phyloP scores from a whole-genome alignment of 2,888 invertebrate genomes.

The Gari tellinella region DNA sequence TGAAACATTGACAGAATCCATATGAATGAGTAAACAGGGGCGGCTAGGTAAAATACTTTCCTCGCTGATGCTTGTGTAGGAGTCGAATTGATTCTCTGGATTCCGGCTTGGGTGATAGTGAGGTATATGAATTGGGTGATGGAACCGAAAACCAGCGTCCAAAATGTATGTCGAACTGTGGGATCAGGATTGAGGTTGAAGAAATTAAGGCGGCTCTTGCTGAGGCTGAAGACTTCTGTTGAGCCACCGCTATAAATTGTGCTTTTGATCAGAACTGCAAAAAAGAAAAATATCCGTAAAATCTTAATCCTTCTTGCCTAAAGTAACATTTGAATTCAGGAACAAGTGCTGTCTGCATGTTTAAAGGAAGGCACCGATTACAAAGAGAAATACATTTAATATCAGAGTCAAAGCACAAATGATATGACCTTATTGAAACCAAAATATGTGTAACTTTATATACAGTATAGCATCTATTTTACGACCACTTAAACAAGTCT shows the following conservation, averaged over 20 bases:
- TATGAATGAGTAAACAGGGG: not conserved
- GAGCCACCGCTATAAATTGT: slow-evolving; percentile 18
- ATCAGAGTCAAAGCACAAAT: no score
- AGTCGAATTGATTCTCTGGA: slow-evolving; percentile 13
- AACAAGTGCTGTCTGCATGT: no score
- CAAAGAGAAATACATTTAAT: no score
- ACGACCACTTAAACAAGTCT: no score
- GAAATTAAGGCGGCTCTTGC: slow-evolving; percentile 15
- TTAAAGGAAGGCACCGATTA: no score
- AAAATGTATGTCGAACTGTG: slow-evolving; percentile 12
- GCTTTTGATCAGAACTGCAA: slow-evolving; percentile 17
- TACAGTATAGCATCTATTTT: no score
- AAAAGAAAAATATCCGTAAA: not conserved
- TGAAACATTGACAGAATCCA: slow-evolving; percentile 3
- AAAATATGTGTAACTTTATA: no score
- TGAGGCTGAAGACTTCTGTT: not conserved
- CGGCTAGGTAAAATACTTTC: not conserved
- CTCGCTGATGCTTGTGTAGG: not conserved
- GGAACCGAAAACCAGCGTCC: slow-evolving; percentile 9
- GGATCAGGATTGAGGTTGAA: slow-evolving; percentile 29
- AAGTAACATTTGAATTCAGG: no score
- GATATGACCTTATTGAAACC: no score
- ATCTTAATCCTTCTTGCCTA: no score
- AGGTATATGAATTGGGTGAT: not conserved
- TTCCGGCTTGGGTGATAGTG: slow-evolving; percentile 22